Base-by-base conservation (phyloP, 2,113 vertebrate species). In the Psephotus haematonotus region DNA sequence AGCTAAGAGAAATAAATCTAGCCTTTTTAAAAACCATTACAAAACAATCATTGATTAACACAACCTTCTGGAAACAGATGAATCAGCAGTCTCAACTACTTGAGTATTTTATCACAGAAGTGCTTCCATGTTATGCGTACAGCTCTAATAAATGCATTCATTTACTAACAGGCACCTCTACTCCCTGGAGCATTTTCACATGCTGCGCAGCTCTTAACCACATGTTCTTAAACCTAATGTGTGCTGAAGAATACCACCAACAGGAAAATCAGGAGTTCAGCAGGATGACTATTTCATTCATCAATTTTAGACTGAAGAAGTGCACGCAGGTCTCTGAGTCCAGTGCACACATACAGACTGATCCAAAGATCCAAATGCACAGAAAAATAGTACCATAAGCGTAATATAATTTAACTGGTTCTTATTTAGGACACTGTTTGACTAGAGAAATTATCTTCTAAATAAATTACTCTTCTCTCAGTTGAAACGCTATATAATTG, bases 221-320 rank as follows among this genome's bases (percentile, higher is more conserved):
- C 88, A 68, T 50, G 47, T 79, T 95, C 79, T 93, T 93, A 41
- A 82, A 70, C 50, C 78, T 80, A 67, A 92, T 47, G 3, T 44
- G 72, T 79, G 75, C 92, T 92, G 49, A 28, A 95, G 81, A 95
- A 93, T 31, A 97, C 72, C 63, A 97, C 82, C 87, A 93, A 93
- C 64, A 82, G 90, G 70, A 93, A 95, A 97, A 97, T 80, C 50
- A 97, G 94, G 93, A 96, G 91, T 97, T 96, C 90, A 62, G 88
- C 19, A 72, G 84, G 92, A 97, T 74, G 82, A 94, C 50, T 94
- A 83, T 94, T 97, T 97, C 83, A 87, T 94, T 97, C 96, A 95
- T 94, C 95, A 94, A 19, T 95, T 96, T 92, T 72, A 96, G 78
- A 96, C 39, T 93, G 96, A 96, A 95, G 68, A 92, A 95, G 63